phyloP scores from a whole-genome alignment of 2,888 invertebrate species.

The Coelinius sp. region DNA sequence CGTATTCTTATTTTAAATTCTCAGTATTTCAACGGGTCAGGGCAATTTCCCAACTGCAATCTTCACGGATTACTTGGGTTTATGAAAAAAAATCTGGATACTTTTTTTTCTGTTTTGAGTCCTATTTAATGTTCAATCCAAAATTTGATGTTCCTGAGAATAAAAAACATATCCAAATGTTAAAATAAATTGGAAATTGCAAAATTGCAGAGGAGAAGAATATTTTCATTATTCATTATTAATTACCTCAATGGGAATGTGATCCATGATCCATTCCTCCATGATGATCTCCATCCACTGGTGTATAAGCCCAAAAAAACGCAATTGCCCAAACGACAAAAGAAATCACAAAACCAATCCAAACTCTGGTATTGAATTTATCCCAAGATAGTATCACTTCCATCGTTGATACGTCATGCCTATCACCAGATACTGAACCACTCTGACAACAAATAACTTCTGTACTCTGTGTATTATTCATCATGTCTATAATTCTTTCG shows the following conservation, averaged over 20 bases:
- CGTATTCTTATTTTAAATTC: not conserved
- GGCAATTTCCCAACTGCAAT: constrained; percentile 1
- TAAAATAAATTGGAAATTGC: too few species aligned
- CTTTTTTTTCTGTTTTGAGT: too few species aligned
- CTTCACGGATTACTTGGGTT: not conserved
- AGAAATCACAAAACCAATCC: constrained; percentile 48
- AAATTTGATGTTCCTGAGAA: too few species aligned
- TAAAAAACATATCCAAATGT: too few species aligned
- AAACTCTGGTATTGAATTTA: constrained; percentile 53
- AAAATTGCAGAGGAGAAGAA: too few species aligned
- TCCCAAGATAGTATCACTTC: constrained; percentile 59
- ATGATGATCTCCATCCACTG: too few species aligned
- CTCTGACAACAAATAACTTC: constrained; percentile 17
- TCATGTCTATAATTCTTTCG: not conserved
- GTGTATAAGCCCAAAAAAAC: constrained; percentile 53
- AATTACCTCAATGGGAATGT: too few species aligned
- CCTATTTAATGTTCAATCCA: too few species aligned
- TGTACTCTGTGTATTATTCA: not conserved
- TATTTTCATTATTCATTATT: too few species aligned
- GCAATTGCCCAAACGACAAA: constrained; percentile 58
- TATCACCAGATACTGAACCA: constrained; percentile 1
- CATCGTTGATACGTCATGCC: constrained; percentile 24
- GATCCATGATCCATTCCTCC: constrained; percentile 29
- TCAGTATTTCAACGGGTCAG: not conserved
- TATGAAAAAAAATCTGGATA: not conserved